Evolutionary conservation across 2,797 vertebrate species (phyloP), one percentile per base, ranked within the genome.

Genomic region (Meda fulgida): DNA sequence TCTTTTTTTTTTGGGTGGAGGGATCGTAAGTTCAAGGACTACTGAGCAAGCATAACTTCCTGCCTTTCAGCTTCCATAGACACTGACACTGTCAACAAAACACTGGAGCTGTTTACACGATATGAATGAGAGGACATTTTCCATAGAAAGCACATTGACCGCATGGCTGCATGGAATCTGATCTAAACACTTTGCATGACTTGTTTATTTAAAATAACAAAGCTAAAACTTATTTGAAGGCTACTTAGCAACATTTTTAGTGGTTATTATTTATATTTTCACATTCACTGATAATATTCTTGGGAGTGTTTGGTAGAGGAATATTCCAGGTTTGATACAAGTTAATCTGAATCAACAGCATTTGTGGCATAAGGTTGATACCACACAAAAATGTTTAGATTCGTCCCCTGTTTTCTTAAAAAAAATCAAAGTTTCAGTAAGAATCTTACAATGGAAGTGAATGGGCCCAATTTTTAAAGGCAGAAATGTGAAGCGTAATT

Each of bases 151-250:
- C 36, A 38, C 38, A 48, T 55, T 77, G 46, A 48, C 13, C 85
- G 88, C 86, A 89, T 89, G 86, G 26, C 58, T 86, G 81, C 40
- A 81, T 79, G 82, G 48, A 53, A 43, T 34, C 82, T 83, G 60
- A 77, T 81, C 48, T 51, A 81, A 84, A 84, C 78, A 46, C 51
- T 34, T 66, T 81, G 80, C 70, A 73, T 84, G 63, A 60, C 2
- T 72, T 48, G 19, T 67, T 80, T 46, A 72, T 43, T 63, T 46
- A 63, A 26, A 46, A 46, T 43, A 31, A 58, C 36, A 60, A 60
- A 55, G 43, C 7, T 0, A 8, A 63, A 23, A 72, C n/a, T 31
- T 60, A 73, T 7, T 43, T 55, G 9, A 43, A 60, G 29, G 40
- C 16, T 38, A 23, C 21, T 46, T 21, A 36, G 75, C 31, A 77